Base-by-base conservation (phyloP, 2,888 invertebrate genomes). In the Heliconius cydno region DNA sequence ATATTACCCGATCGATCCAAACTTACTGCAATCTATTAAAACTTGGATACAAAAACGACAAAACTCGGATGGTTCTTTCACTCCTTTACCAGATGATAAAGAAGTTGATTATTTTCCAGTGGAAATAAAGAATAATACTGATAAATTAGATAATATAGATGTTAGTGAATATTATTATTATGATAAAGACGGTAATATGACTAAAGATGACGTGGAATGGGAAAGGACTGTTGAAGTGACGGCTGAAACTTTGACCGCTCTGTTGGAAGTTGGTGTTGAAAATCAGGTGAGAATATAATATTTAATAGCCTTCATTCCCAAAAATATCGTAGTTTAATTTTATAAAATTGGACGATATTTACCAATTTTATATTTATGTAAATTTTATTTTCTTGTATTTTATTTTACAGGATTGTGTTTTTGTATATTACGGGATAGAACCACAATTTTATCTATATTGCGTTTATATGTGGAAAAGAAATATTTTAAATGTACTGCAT, bases 11-110 rank as follows among this genome's bases (percentile, higher is more conserved):
- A 90, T 96, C 0, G 96, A 96, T 85, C 96, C 96, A 1, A 95
- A 96, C 41, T 87, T 96, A 2, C 91, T 96, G 0, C 95, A 95
- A 83, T 92, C 95, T 1, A 95, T 96, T 28, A 96, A 96, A 82
- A 94, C 95, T 80, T 96, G 96, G 96, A 95, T 96, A 10, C 96
- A 96, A 86, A 88, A 91, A 1, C 90, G 96, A 70, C 96, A 96
- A 86, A 95, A 95, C 79, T 85, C 91, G 25, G 96, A 96, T 83
- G 96, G 96, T 3, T 95, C 96, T 1, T 96, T 96, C 85, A 93
- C 94, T 63, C 96, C 96, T 7, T 87, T 96, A 78, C 92, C 95
- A 57, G 96, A 96, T 38, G 96, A 96, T 82, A 93, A 96, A 81
- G 96, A 96, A 90, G 93, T 95, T 0, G 93, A 95, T 86, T 93